These are phyloP conservation scores for Zygaena filipendulae DNA, from an alignment of 2,888 invertebrate species.

Conservation along the genomic window DNA sequence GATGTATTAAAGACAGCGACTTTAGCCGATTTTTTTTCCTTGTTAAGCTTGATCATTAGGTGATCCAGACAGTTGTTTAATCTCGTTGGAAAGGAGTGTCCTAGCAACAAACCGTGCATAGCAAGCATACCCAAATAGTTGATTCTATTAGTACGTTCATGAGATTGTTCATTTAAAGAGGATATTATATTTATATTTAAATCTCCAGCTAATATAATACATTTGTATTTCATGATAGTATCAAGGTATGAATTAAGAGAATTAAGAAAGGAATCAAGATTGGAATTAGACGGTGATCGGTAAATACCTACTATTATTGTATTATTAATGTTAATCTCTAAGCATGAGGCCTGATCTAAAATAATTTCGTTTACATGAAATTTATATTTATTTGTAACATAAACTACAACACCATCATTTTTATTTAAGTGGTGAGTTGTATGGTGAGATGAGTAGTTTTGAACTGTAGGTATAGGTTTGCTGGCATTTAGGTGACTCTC, in stretches of 20 bases:
- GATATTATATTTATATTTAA: conserved; percentile 19
- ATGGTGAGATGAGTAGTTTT: conserved; percentile 8
- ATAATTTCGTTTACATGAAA: conserved; percentile 7
- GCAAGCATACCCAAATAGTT: conserved; percentile 16
- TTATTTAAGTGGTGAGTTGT: conserved; percentile 11
- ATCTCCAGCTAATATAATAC: conserved; percentile 18
- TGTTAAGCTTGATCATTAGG: conserved; percentile 13
- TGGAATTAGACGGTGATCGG: conserved; percentile 16
- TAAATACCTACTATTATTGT: conserved; percentile 17
- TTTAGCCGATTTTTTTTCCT: conserved; percentile 1
- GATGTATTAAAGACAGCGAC: conserved; percentile 10
- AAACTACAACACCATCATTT: conserved; percentile 15
- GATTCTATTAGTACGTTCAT: conserved; percentile 15
- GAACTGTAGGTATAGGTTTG: conserved; percentile 13
- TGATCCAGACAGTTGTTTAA: conserved; percentile 17
- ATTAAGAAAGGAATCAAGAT: conserved; percentile 14
- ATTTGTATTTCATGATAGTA: conserved; percentile 7
- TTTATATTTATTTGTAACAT: conserved; percentile 8
- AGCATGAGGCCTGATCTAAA: conserved; percentile 11
- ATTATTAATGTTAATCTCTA: conserved; percentile 12
- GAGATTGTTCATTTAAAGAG: conserved; percentile 7
- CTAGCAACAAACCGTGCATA: conserved; percentile 16
- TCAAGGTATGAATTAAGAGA: conserved; percentile 14
- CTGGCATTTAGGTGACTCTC: conserved; percentile 8
- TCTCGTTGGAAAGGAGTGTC: conserved; percentile 18